These are phyloP conservation scores for Phragmatobia fuliginosa DNA, from an alignment of 2,888 invertebrate species.

Conservation along the genomic window DNA sequence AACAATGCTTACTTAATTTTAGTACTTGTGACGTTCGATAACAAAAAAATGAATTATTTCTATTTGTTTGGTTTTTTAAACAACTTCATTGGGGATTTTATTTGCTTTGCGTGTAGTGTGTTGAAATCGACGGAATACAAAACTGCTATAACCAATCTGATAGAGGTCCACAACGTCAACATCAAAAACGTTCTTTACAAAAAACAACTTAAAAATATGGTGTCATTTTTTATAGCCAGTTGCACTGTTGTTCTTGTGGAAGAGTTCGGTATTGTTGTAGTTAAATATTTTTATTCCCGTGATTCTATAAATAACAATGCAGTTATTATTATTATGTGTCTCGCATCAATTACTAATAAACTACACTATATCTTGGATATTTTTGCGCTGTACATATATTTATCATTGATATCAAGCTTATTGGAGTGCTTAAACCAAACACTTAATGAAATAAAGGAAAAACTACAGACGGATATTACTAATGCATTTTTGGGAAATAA, in stretches of 20 bases:
- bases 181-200: neutral
- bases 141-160: neutral
- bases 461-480: neutral
- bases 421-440: constrained; percentile 9
- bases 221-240: neutral
- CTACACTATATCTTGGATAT: constrained; percentile 12
- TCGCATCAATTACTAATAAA: neutral
- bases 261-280: neutral
- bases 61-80: neutral
- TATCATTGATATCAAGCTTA: neutral
- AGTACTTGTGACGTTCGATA: neutral
- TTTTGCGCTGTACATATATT: neutral
- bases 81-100: neutral
- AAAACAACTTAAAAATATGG: neutral
- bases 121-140: neutral
- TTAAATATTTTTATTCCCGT: neutral
- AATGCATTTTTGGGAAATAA: neutral
- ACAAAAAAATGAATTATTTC: neutral
- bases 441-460: neutral
- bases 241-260: neutral
- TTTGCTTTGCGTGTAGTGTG: neutral
- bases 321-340: neutral
- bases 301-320: neutral
- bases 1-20: neutral
- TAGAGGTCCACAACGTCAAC: neutral